Evolutionary conservation across 2,113 vertebrate species (phyloP).

Genomic region (Gymnocephalus cernua): DNA sequence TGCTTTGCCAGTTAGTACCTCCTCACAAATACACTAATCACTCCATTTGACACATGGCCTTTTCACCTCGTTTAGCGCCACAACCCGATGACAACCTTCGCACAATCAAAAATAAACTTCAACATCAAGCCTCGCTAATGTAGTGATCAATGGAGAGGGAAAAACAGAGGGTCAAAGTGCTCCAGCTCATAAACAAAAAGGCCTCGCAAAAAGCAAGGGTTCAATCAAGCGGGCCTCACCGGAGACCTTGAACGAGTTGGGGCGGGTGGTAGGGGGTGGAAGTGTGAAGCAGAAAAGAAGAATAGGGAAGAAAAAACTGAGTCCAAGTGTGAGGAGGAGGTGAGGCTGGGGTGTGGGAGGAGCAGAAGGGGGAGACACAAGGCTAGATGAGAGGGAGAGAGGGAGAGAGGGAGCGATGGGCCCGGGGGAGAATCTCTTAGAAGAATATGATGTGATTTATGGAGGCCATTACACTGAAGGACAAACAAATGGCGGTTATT

Average conservation of each 20-base stretch:
- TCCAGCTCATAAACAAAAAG: slow-evolving; percentile 45
- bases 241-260: slow-evolving; percentile 49
- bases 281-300: background rate
- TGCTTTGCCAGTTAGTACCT: slow-evolving; percentile 7
- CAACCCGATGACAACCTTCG: slow-evolving; percentile 63
- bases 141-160: slow-evolving; percentile 66
- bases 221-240: slow-evolving; percentile 49
- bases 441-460: slow-evolving; percentile 86
- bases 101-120: slow-evolving; percentile 35
- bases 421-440: slow-evolving; percentile 73
- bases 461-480: slow-evolving; percentile 85
- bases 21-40: slow-evolving; percentile 51
- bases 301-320: background rate
- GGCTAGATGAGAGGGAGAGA: slow-evolving; percentile 66
- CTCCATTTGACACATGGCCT: slow-evolving; percentile 63
- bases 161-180: slow-evolving; percentile 40
- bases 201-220: slow-evolving; percentile 41
- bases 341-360: slow-evolving; percentile 18
- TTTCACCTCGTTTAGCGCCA: slow-evolving; percentile 66
- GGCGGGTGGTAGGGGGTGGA: no score
- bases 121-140: slow-evolving; percentile 62
- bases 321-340: slow-evolving; percentile 36
- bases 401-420: slow-evolving; percentile 46
- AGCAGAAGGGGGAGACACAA: slow-evolving; percentile 50
- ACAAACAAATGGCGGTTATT: slow-evolving; percentile 86